Percentiles rank a stretch among this genome's conserved stretches.
phyloP scores from a whole-genome alignment of 2,797 vertebrate genomes.

The Micromesistius poutassou region DNA sequence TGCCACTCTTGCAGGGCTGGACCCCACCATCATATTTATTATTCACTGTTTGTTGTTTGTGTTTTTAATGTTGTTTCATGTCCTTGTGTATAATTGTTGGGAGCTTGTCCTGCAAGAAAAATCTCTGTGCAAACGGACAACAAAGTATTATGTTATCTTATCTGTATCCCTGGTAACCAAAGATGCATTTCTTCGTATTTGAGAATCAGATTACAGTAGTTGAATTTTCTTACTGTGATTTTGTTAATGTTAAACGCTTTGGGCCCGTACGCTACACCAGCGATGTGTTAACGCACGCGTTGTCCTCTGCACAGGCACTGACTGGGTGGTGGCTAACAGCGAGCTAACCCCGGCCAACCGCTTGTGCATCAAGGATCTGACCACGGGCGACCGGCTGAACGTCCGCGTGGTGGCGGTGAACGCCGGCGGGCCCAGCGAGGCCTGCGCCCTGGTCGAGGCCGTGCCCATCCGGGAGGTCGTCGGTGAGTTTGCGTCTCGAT shows the following conservation, averaged over 20 bases:
- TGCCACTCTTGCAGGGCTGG: too few relatives aligned
- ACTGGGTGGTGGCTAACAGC: slow-evolving; percentile 79
- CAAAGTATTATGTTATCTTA: too few relatives aligned
- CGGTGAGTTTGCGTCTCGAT: slow-evolving; percentile 67
- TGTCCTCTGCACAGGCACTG: slow-evolving; percentile 66
- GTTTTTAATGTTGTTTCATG: too few relatives aligned
- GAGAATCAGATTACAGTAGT: neutral
- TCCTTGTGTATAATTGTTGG: too few relatives aligned
- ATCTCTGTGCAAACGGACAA: too few relatives aligned
- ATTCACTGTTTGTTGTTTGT: too few relatives aligned
- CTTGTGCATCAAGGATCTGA: slow-evolving; percentile 73
- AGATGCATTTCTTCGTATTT: neutral
- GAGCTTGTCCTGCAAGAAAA: too few relatives aligned
- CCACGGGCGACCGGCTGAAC: slow-evolving; percentile 75
- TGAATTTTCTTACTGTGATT: neutral
- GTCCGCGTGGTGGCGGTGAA: slow-evolving; percentile 81
- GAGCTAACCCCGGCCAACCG: slow-evolving; percentile 74
- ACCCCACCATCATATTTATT: too few relatives aligned
- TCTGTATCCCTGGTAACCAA: neutral
- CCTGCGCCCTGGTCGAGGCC: slow-evolving; percentile 69
- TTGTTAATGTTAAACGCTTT: neutral
- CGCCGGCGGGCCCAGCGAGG: slow-evolving; percentile 70
- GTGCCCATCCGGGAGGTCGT: slow-evolving; percentile 77
- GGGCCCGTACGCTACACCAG: neutral
- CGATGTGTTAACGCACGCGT: neutral